Evolutionary conservation across 2,888 invertebrate genomes (phyloP).

Genomic region (Biston stratarius): DNA sequence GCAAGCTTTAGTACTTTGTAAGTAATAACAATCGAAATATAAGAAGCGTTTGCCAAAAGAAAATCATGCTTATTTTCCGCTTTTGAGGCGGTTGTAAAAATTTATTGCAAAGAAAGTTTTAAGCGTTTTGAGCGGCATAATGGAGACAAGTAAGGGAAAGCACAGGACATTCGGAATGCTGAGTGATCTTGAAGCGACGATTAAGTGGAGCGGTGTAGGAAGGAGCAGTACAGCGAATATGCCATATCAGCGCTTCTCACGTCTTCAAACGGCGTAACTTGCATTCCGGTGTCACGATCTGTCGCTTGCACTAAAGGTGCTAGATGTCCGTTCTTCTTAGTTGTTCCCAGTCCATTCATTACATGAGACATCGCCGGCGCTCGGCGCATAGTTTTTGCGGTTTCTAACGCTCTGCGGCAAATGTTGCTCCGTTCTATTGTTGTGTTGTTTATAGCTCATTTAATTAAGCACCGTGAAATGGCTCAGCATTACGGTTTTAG

Average conservation of each 20-base stretch:
- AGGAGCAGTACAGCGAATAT: constrained; percentile 58
- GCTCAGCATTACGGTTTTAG: constrained; percentile 26
- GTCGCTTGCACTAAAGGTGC: constrained; percentile 34
- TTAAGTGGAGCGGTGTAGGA: constrained; percentile 53
- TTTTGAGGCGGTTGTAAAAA: constrained; percentile 51
- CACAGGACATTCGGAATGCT: constrained; percentile 54
- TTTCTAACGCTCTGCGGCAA: constrained; percentile 45
- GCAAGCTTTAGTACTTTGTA: constrained; percentile 58
- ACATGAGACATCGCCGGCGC: constrained; percentile 56
- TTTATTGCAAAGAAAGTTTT: constrained; percentile 42
- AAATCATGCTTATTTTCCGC: constrained; percentile 49
- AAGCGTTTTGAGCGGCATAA: constrained; percentile 51
- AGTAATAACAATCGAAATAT: constrained; percentile 61
- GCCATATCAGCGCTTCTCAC: constrained; percentile 55
- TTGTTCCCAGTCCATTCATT: constrained; percentile 57
- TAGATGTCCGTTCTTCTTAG: constrained; percentile 51
- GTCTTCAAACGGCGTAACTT: constrained; percentile 46
- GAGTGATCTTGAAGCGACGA: constrained; percentile 57
- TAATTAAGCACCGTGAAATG: constrained; percentile 43
- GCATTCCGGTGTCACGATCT: constrained; percentile 49
- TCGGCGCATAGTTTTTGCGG: constrained; percentile 53
- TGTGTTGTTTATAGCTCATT: constrained; percentile 49
- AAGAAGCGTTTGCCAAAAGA: constrained; percentile 56
- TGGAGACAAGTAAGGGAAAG: constrained; percentile 54
- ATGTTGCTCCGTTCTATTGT: constrained; percentile 50